Conservation (phyloP, 1,140 invertebrate species). For the Hirudo medicinalis region DNA sequence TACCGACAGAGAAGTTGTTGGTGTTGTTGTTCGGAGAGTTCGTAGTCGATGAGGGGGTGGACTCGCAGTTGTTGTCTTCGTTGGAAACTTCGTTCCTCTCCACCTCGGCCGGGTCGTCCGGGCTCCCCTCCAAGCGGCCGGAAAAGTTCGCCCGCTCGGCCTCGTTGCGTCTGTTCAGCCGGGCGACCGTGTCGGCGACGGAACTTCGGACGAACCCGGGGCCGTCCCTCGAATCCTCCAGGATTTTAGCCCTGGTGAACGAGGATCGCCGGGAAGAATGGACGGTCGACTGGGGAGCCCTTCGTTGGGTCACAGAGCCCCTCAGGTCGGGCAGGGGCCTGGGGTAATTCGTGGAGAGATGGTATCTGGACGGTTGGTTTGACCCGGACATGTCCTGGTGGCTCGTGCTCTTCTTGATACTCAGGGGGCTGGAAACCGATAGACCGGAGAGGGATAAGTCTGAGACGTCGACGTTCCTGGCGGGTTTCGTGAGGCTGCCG, state of each 20-base stretch:
- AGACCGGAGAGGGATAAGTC: neutral
- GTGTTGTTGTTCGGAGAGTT: conserved; percentile 8
- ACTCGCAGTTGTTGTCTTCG: neutral
- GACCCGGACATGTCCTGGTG: conserved; percentile 3
- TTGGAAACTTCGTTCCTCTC: neutral
- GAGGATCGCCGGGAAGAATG: neutral
- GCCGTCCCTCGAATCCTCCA: neutral
- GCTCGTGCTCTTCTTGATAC: conserved; percentile 1
- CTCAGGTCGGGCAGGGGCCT: too few species aligned
- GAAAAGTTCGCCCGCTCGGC: too few species aligned
- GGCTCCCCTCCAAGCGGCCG: too few species aligned
- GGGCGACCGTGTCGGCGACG: neutral
- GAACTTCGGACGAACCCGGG: neutral
- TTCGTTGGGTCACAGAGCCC: neutral
- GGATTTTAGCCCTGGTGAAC: neutral
- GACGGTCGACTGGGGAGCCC: neutral
- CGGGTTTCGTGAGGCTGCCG: neutral
- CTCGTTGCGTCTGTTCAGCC: neutral
- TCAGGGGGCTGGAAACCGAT: neutral
- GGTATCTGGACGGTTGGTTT: neutral
- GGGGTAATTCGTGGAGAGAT: neutral
- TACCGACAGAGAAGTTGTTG: conserved; percentile 9
- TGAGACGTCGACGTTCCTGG: neutral
- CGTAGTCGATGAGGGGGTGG: neutral
- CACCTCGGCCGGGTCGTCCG: too few species aligned